These are phyloP conservation scores for Nestor notabilis DNA, from an alignment of 2,113 vertebrate species.

Conservation along the genomic window DNA sequence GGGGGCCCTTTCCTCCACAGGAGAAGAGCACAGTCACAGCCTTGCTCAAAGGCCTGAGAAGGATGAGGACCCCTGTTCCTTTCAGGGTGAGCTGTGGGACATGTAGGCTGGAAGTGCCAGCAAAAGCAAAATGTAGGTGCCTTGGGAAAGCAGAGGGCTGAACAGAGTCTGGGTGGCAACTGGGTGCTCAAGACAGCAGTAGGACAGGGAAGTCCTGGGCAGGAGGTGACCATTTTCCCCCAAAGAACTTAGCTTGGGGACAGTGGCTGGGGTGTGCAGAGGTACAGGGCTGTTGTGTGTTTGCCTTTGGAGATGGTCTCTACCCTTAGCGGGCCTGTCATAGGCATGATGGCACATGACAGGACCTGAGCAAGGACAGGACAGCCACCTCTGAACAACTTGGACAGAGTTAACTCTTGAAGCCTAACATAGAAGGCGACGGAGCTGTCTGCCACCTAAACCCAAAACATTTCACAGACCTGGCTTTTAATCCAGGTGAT, in stretches of 20 bases:
- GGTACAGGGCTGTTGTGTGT: not conserved
- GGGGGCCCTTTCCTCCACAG: not conserved
- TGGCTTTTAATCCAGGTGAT: not conserved
- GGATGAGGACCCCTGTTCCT: not conserved
- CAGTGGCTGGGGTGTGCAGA: rapidly evolving
- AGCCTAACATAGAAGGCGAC: not conserved
- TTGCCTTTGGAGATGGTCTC: not conserved
- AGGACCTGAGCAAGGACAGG: not conserved
- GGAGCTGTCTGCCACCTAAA: not conserved
- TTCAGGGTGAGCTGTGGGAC: not conserved
- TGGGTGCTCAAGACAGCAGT: not conserved
- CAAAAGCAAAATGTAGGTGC: not conserved
- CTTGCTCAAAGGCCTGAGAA: not conserved
- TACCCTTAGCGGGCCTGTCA: rapidly evolving
- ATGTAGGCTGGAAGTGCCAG: not conserved
- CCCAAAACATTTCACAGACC: not conserved
- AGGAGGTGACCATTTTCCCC: not conserved
- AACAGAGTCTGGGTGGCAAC: not conserved
- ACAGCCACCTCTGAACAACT: not conserved
- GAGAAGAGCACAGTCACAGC: not conserved
- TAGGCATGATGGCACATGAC: rapidly evolving
- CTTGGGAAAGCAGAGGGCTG: not conserved
- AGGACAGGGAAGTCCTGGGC: not conserved
- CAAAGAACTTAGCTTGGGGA: not conserved
- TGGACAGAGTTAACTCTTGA: not conserved